Base-by-base conservation (phyloP, 2,888 invertebrate genomes). In the Acleris cristana region DNA sequence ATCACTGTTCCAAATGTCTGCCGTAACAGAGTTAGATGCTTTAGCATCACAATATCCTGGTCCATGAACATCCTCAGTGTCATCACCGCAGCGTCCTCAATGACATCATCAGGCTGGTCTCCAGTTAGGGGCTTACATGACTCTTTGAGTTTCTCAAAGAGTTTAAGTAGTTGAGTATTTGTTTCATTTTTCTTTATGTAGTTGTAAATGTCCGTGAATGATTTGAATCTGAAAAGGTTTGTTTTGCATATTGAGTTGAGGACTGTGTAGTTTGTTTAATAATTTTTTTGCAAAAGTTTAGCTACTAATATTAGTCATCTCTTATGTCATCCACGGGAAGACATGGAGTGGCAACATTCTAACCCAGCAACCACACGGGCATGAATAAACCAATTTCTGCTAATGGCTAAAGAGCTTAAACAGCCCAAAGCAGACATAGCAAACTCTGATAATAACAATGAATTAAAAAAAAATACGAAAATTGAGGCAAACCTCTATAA, bases 41-140 rank as follows among this genome's bases (percentile, higher is more conserved):
- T 94, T 49, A 94, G 87, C 79, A 94, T 93, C 10, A 96, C 89
- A 61, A 94, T 86, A 60, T 93, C 93, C 65, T 94, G 93, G 60
- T 95, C 93, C 1, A 96, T 83, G 75, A 96, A 94, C 79, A 95
- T 85, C 73, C 94, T 88, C 2, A 96, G 85, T 0, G 94, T 85
- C 74, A 94, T 93, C 0, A 96, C 86, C 0, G 94, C 83, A 1
- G 95, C 94, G 82, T 95, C 95, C 74, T 96, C 94, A 10, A 95
- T 88, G 8, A 95, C 85, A 69, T 94, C 93, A 70, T 93, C 85
- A 45, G 94, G 75, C 72, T 94, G 94, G 53, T 95, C 96, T 23
- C 87, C 94, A 23, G 94, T 91, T 69, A 94, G 81, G 58, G 88
- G 76, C 70, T 84, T 86, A 60, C 90, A 82, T 55, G 82, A 74